A percentile compares a stretch with the other conserved stretches of the same genome.
Evolutionary conservation across 2,113 vertebrate genomes (phyloP).

Genomic region (Macquaria australasica): DNA sequence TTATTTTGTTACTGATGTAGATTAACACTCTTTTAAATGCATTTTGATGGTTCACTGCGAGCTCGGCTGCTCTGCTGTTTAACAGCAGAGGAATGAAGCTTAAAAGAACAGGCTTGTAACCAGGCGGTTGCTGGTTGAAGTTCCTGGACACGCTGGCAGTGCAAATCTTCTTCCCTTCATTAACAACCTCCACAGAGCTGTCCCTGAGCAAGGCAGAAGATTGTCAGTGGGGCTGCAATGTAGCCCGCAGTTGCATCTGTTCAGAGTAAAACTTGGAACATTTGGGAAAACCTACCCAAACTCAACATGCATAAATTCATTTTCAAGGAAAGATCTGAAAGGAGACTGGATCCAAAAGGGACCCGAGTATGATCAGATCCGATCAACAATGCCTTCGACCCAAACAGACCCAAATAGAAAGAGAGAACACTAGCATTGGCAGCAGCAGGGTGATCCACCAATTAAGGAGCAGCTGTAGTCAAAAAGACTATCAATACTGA

Average conservation of each 20-base stretch:
- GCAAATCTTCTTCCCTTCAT: neutral
- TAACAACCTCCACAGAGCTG: neutral
- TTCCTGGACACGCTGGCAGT: neutral
- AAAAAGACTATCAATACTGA: neutral
- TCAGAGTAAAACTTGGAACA: neutral
- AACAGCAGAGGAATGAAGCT: neutral
- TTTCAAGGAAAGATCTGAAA: neutral
- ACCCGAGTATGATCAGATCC: neutral
- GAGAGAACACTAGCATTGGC: neutral
- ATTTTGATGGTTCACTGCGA: neutral
- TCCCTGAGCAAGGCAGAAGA: neutral
- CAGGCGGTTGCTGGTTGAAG: neutral
- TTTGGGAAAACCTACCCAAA: neutral
- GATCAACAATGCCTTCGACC: neutral
- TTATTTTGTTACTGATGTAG: constrained; percentile 42
- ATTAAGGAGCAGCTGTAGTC: neutral
- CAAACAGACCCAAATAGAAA: neutral
- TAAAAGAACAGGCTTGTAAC: neutral
- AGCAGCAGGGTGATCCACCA: neutral
- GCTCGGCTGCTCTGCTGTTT: neutral
- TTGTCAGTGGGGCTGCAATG: neutral
- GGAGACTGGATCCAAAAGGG: neutral
- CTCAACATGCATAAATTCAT: neutral
- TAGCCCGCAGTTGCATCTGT: neutral
- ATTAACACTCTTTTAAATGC: constrained; percentile 14